Base-by-base conservation (phyloP, 2,888 invertebrate genomes). In the Drosophila anceps region DNA sequence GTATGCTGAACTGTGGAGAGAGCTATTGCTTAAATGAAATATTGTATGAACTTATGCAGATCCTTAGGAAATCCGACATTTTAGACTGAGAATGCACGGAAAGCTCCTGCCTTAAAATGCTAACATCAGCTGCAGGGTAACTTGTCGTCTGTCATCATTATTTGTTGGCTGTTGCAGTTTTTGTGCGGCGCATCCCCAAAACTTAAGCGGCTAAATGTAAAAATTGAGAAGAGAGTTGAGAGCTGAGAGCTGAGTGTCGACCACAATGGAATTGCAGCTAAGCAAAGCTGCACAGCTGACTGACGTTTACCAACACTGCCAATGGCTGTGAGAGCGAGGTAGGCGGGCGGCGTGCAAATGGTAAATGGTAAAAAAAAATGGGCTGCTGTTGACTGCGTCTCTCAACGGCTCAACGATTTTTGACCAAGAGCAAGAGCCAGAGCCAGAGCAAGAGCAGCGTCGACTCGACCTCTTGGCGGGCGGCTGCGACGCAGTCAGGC, bases 381-480 rank as follows among this genome's bases (percentile, higher is more conserved):
- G 77, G 61, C 73, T 73, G 61, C 64, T 73, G 72, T 55, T 69
- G 70, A 75, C 75, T 75, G 76, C 61, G 51, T 62, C 59, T 77
- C 81, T 81, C 88, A 86, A 86, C 88, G 90, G 85, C 85, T 85
- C 84, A 87, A 79, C 89, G 90, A 90, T 90, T 90, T 90, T 90
- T 90, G 90, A 90, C 86, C 86, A 88, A 87, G 82, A 73, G 61
- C 73, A 76, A 69, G 48, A 69, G 51, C 63, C 15, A 70, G 41
- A 69, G 50, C 64, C 15, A 59, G 58, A 20, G 31, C 31, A 43
- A 61, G 46, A 71, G 53, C 77, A 69, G 48, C 76, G 76, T 31
- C 84, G 53, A 35, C 81, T 50, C 51, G 82, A 84, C 84, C 76
- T 80, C 80, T 75, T 81, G 70, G 68, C 87, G 67, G 73, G 82